Evolutionary conservation across 2,888 invertebrate genomes (phyloP).

Genomic region (Tupiocoris notatus): DNA sequence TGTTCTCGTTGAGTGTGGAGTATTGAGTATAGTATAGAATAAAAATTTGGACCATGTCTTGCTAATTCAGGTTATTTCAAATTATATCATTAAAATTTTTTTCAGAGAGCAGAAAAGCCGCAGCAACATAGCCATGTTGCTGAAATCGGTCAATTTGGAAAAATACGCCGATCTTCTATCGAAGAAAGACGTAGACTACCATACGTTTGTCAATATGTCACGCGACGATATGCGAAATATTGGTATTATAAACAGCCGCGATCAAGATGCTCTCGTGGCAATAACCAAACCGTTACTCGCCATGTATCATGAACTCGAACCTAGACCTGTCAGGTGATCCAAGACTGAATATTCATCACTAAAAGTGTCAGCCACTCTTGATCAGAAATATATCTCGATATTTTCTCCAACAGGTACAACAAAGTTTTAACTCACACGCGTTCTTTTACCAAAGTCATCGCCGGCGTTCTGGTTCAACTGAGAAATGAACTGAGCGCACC

Average conservation of each 20-base stretch:
- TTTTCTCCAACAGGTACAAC: not conserved
- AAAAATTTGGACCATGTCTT: too few species aligned
- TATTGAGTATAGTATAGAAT: too few species aligned
- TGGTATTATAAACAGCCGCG: slow-evolving; percentile 9
- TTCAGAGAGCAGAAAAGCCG: not conserved
- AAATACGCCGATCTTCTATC: slow-evolving; percentile 11
- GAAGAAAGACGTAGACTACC: slow-evolving; percentile 9
- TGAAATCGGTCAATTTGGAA: not conserved
- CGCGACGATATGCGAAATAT: slow-evolving; percentile 21
- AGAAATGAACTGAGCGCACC: not conserved
- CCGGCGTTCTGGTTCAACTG: slow-evolving; percentile 1
- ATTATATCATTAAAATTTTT: not conserved
- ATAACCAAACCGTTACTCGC: not conserved
- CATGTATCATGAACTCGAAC: slow-evolving; percentile 11
- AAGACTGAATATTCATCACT: not conserved
- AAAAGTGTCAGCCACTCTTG: too few species aligned
- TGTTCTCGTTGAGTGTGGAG: too few species aligned
- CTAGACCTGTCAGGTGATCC: slow-evolving; percentile 1
- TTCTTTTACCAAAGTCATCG: not conserved
- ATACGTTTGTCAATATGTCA: slow-evolving; percentile 26
- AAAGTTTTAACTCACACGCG: not conserved
- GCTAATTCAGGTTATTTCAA: too few species aligned
- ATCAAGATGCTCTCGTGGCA: slow-evolving; percentile 12
- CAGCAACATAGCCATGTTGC: not conserved
- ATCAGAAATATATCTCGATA: not conserved